Conservation (phyloP, 2,113 vertebrate genomes). For the Rhinoderma darwinii region DNA sequence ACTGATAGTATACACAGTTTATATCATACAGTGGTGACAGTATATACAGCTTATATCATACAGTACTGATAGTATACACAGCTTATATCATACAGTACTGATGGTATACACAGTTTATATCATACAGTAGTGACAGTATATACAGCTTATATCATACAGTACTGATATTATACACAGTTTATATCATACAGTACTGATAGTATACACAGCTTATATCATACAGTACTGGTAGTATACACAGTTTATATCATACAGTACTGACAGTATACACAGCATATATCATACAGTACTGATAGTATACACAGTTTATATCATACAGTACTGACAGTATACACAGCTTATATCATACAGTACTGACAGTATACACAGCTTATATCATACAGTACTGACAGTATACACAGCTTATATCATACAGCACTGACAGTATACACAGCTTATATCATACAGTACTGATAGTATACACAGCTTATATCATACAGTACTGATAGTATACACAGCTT, state of each 20-base stretch:
- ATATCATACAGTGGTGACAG: constrained; percentile 13
- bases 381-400: not conserved
- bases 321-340: not conserved
- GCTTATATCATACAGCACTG: not conserved
- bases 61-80: not conserved
- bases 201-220: not conserved
- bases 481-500: not conserved
- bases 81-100: constrained; percentile 7
- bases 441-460: constrained; percentile 10
- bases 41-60: not conserved
- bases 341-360: not conserved
- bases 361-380: not conserved
- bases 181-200: constrained; percentile 14
- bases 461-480: no score
- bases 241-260: constrained; percentile 8
- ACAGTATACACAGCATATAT: not conserved
- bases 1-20: not conserved
- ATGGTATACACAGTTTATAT: no score
- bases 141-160: not conserved
- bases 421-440: not conserved
- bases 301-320: not conserved
- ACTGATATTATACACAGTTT: not conserved
- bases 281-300: not conserved
- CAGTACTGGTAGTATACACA: not conserved
- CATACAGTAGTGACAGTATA: no score